Evolutionary conservation across 2,888 invertebrate species (phyloP).

Genomic region (Eilema sororculum): DNA sequence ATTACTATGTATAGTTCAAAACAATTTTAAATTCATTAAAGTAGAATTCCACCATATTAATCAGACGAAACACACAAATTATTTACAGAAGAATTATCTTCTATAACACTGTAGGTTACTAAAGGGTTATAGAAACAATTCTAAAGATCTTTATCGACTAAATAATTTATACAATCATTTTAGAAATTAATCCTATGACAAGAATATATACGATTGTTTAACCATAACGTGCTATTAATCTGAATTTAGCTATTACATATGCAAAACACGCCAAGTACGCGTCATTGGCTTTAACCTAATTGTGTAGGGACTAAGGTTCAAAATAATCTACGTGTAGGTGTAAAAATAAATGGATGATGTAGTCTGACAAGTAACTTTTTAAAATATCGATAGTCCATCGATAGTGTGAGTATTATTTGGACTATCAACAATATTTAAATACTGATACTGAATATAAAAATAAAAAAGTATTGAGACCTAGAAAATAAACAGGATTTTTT

Average conservation of each 20-base stretch:
- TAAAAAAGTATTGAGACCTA: not conserved
- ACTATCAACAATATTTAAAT: no score
- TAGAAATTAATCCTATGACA: constrained; percentile 49
- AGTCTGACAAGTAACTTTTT: not conserved
- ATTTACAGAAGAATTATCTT: not conserved
- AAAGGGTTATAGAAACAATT: not conserved
- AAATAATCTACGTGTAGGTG: not conserved
- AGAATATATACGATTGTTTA: constrained; percentile 52
- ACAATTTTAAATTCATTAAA: not conserved
- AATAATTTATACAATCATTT: constrained; percentile 48
- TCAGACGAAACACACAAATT: no score
- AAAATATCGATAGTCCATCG: not conserved
- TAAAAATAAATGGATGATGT: not conserved
- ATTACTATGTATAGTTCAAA: not conserved
- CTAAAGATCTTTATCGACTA: constrained; percentile 25
- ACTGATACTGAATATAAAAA: not conserved
- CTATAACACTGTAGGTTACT: no score
- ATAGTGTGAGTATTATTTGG: not conserved
- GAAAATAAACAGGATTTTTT: not conserved
- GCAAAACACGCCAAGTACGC: not conserved
- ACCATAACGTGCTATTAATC: constrained; percentile 48
- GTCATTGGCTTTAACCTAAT: not conserved
- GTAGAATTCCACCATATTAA: not conserved
- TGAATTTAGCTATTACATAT: constrained; percentile 30
- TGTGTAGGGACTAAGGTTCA: not conserved